Evolutionary conservation across 2,797 vertebrate species (phyloP).

Genomic region (Glossophaga mutica): DNA sequence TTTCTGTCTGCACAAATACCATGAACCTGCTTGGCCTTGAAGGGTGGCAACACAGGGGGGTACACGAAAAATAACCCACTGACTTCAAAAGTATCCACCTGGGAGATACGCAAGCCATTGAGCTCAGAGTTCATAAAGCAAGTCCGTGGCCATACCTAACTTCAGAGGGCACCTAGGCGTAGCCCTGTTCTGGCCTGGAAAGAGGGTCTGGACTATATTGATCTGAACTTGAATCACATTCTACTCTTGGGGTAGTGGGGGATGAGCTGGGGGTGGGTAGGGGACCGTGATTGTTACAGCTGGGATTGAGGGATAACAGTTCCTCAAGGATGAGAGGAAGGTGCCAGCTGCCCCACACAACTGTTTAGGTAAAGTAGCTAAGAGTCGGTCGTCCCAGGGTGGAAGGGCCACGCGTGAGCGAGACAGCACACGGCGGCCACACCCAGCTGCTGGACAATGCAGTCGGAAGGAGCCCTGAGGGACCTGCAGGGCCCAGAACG

Average conservation of each 20-base stretch:
- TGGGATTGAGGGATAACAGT: neutral
- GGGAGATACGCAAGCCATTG: neutral
- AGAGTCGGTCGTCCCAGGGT: neutral
- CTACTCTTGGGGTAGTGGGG: neutral
- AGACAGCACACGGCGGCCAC: neutral
- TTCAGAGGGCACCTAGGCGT: neutral
- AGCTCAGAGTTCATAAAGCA: neutral
- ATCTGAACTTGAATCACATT: neutral
- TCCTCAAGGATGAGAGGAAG: neutral
- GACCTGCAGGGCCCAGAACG: neutral
- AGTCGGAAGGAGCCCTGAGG: neutral
- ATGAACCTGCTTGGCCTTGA: no score
- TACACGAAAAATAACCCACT: accelerated
- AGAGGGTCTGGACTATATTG: neutral
- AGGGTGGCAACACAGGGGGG: no score
- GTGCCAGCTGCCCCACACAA: neutral
- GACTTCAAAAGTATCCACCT: neutral
- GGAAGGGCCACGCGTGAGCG: neutral
- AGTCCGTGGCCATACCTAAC: neutral
- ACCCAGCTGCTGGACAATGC: neutral
- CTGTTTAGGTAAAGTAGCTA: neutral
- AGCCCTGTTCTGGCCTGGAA: neutral
- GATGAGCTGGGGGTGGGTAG: neutral
- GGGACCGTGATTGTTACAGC: neutral
- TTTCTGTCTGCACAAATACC: no score